phyloP scores from a whole-genome alignment of 2,888 invertebrate species.

The Tiliacea aurago region DNA sequence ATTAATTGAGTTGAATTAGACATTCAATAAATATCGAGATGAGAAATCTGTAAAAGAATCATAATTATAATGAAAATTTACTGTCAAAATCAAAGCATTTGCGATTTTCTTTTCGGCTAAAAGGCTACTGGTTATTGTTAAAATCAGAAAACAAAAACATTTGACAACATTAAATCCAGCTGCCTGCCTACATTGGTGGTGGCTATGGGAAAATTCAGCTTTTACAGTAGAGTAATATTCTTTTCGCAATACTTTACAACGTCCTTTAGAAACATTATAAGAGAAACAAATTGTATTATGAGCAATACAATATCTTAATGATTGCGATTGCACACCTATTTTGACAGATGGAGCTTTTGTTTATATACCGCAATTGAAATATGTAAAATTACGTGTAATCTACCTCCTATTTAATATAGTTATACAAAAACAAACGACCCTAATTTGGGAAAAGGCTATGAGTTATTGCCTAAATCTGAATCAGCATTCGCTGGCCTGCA shows the following conservation, averaged over 20 bases:
- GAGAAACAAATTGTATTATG: constrained; percentile 4
- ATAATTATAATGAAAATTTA: neutral
- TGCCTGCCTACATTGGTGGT: neutral
- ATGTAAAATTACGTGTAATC: constrained; percentile 8
- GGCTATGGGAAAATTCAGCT: neutral
- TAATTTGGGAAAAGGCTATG: neutral
- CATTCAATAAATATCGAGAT: neutral
- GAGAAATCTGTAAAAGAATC: neutral
- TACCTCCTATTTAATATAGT: neutral
- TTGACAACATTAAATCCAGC: neutral
- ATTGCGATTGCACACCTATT: constrained; percentile 22
- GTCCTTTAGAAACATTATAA: neutral
- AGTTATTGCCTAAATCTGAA: neutral
- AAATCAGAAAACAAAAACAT: neutral
- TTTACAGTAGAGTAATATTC: neutral
- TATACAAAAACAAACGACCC: neutral
- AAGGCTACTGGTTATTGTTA: neutral
- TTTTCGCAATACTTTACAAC: constrained; percentile 2
- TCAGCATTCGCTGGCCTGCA: neutral
- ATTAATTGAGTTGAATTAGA: neutral
- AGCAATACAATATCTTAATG: constrained; percentile 15
- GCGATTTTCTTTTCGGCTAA: neutral
- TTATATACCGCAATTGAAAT: neutral
- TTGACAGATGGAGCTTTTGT: constrained; percentile 41
- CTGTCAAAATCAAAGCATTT: constrained; percentile 17